Conservation (phyloP, 2,113 vertebrate genomes). For the Nansenia antarctica region DNA sequence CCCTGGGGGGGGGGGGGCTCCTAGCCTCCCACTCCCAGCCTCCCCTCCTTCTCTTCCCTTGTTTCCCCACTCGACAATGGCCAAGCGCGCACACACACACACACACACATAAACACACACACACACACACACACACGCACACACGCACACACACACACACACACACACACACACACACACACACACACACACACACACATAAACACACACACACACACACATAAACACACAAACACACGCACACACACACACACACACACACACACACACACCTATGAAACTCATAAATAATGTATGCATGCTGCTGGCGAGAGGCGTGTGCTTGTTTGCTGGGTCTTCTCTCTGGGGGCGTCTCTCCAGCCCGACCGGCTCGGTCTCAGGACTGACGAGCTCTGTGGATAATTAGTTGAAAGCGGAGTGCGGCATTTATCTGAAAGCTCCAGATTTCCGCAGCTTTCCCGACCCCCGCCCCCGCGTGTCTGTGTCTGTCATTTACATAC, state of each 20-base stretch:
- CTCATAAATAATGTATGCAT: slow-evolving; percentile 66
- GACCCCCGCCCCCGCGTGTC: slow-evolving; percentile 39
- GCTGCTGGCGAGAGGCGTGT: too few species aligned
- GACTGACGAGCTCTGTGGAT: slow-evolving; percentile 50
- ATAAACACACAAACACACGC: too few species aligned
- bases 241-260: slow-evolving; percentile 10
- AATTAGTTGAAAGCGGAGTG: slow-evolving; percentile 66
- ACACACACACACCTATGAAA: background rate
- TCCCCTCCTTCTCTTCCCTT: slow-evolving; percentile 9
- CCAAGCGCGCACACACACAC: background rate
- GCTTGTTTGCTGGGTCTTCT: slow-evolving; percentile 51
- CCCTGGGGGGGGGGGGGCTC: slow-evolving; percentile 53
- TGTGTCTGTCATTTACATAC: slow-evolving; percentile 56
- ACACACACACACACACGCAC: background rate
- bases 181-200: slow-evolving; percentile 32
- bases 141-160: background rate
- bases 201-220: slow-evolving; percentile 23
- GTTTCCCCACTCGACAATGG: background rate
- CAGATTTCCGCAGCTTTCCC: slow-evolving; percentile 60
- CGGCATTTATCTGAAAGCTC: slow-evolving; percentile 68
- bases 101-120: background rate
- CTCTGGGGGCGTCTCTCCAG: slow-evolving; percentile 61
- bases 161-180: slow-evolving; percentile 8
- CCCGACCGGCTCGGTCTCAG: slow-evolving; percentile 56
- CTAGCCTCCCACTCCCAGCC: slow-evolving; percentile 35